phyloP scores from a whole-genome alignment of 2,113 vertebrate species.

The Hemiprocne comata region DNA sequence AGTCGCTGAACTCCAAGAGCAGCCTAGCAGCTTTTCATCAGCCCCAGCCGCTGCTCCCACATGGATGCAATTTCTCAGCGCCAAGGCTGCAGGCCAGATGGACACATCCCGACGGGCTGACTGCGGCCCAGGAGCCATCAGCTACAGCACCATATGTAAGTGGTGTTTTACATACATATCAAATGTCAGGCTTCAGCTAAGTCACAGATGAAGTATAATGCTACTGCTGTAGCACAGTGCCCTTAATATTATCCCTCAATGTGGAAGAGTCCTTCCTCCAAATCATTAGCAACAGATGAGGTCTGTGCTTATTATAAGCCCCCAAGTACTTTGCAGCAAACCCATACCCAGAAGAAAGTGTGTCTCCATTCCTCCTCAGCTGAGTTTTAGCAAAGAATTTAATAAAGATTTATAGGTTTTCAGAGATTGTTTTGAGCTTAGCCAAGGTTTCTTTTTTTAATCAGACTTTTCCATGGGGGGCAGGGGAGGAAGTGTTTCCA shows the following conservation, averaged over 20 bases:
- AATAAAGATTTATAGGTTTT: constrained; percentile 62
- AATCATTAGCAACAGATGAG: constrained; percentile 20
- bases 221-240: constrained; percentile 11
- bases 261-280: constrained; percentile 4
- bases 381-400: constrained; percentile 45
- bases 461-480: constrained; percentile 16
- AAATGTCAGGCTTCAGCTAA: constrained; percentile 29
- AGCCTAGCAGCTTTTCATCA: not conserved
- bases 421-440: constrained; percentile 39
- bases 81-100: constrained; percentile 54
- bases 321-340: not conserved
- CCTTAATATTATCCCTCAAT: not conserved
- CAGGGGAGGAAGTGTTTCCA: constrained; percentile 3
- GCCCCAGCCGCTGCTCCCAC: not conserved
- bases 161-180: constrained; percentile 38
- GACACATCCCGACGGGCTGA: not conserved
- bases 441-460: constrained; percentile 41
- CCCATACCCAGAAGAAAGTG: not conserved
- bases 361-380: not conserved
- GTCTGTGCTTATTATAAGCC: not conserved
- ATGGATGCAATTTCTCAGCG: not conserved
- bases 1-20: not conserved
- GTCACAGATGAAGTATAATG: not conserved
- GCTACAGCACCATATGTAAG: constrained; percentile 29
- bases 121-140: not conserved